Evolutionary conservation across 2,888 invertebrate species (phyloP), one percentile per base, ranked within the genome.

Genomic region (Cheilosia variabilis): DNA sequence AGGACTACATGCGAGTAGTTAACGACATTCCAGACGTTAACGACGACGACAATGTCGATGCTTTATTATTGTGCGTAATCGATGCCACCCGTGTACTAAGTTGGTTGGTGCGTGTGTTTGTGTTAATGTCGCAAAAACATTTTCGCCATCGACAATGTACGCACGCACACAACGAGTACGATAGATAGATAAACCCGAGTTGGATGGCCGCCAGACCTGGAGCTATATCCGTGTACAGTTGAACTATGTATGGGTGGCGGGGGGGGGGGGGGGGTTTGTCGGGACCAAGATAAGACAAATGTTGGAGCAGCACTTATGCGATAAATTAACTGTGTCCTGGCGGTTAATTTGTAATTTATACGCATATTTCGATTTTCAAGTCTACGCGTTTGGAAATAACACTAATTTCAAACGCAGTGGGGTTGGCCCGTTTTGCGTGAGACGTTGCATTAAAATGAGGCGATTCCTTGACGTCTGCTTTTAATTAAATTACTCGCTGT

Each of bases 331-430:
- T 63, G 52, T 62, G 62, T 81, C 77, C 81, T 81, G 72, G 77
- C 68, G 86, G 86, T 86, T 81, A 81, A 86, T 86, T 86, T 80
- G 81, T 86, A 86, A 81, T 86, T 81, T 86, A 81, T 72, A 77
- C 72, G 68, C 76, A 77, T 62, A 86, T 45, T 77, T 86, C 76
- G 76, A 86, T 86, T 77, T 86, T 76, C 86, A 72, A 78, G 76
- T 76, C 75, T 45, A 78, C 57, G 83, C 78, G 68, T 68, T 78
- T 73, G 66, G 66, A 73, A 73, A 62, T 63, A 52, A 73, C 65
- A 73, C 62, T 63, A 52, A 75, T 62, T 7, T 27, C 62, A 17
- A 15, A 31, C 9, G 31, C 31, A 31, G 31, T 9, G 31, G 27
- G 27, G 27, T 27, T 1, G 9, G 17, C 15, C 34, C 17, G 5